Evolutionary conservation across 1,140 invertebrate genomes (phyloP), one percentile per base, ranked within the genome.

Genomic region (Macrocentrus cingulum): DNA sequence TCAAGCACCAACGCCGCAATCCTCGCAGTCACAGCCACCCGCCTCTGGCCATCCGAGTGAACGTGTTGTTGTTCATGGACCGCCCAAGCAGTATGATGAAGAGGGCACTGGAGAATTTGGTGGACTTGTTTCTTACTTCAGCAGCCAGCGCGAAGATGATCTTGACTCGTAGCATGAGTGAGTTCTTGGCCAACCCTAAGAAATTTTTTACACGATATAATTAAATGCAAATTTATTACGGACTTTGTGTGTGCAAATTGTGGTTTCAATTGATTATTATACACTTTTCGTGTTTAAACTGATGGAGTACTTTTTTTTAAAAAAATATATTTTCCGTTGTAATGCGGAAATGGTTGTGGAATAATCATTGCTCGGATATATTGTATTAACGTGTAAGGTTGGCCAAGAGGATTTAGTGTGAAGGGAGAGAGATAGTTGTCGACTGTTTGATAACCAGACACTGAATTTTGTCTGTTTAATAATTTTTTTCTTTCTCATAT

Each of bases 121-220:
- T n/a, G 90, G 90, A 11, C 80, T 92, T 56, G 90, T 91, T n/a
- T 91, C 90, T 57, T 92, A 92, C 75, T 92, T 92, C 77, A 91
- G 90, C 56, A 91, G 89, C 76, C 90, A 91, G 75, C 81, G 85
- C 59, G 88, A 91, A 69, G 89, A 91, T 73, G 88, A 90, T 72
- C 79, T 85, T 41, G 83, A 84, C 61, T 80, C 81, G 73, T 83
- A 83, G 80, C 77, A 81, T 69, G 76, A 80, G 66, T 72, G 72
- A 76, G 64, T 66, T 62, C 76, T 76, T 76, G 75, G 76, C 68
- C 73, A 78, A 70, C 68, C 70, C 56, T 73, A 49, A n/a, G 11
- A 56, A 56, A 23, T 51, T 34, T 13, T 5, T n/a, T 4, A 13
- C 32, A 22, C 42, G 18, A 52, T 36, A 36, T 39, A 51, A 51